Evolutionary conservation across 2,113 vertebrate genomes (phyloP).

Genomic region (Euleptes europaea): DNA sequence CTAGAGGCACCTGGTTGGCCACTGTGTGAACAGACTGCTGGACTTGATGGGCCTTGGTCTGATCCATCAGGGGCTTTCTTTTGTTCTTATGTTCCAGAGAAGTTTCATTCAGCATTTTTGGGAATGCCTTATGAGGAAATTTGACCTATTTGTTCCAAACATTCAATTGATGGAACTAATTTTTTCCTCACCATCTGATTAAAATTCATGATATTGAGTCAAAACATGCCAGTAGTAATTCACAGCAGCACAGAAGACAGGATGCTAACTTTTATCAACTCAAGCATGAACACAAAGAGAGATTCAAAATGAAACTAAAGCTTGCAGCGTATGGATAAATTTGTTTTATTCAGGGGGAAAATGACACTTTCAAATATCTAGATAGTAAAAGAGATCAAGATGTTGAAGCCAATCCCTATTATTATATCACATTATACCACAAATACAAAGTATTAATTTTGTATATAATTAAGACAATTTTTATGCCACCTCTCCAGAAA

Average conservation of each 20-base stretch:
- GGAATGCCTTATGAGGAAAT: conserved; percentile 34
- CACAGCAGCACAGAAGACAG: conserved; percentile 49
- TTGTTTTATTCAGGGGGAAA: conserved; percentile 25
- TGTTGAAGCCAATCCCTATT: conserved; percentile 2
- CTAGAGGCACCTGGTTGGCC: too few relatives aligned
- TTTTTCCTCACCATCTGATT: conserved; percentile 69
- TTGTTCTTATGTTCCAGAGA: too few relatives aligned
- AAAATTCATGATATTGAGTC: conserved; percentile 70
- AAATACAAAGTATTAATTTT: background rate
- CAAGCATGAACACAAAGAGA: conserved; percentile 33
- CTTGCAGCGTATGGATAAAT: conserved; percentile 27
- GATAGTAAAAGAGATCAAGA: background rate
- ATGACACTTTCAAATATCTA: conserved; percentile 15
- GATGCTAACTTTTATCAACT: conserved; percentile 32
- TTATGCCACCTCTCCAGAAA: too few relatives aligned
- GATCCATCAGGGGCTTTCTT: too few relatives aligned
- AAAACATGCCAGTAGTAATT: conserved; percentile 69
- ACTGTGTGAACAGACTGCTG: too few relatives aligned
- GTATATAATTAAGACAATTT: too few relatives aligned
- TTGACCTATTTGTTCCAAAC: conserved; percentile 74
- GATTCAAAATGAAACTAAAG: conserved; percentile 17
- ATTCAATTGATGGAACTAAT: conserved; percentile 70
- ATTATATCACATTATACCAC: background rate
- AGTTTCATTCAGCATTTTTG: background rate
- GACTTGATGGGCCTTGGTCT: too few relatives aligned